Evolutionary conservation across 2,797 vertebrate species (phyloP), one percentile per base, ranked within the genome.

Genomic region (Luscinia luscinia): DNA sequence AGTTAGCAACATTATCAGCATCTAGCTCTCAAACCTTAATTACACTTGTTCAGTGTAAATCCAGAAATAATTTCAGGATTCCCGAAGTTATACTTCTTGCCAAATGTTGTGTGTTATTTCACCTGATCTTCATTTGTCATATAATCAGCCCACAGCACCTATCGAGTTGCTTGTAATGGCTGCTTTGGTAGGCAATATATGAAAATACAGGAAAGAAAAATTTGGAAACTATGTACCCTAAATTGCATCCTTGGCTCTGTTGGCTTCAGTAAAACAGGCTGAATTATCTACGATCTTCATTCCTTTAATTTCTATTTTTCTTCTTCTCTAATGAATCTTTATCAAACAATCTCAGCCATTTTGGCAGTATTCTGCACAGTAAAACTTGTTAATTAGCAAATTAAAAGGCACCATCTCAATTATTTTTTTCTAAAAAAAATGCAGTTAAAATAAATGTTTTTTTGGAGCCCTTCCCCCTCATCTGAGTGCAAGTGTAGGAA

Each of bases 131-230:
- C 23, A 67, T 81, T 91, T 93, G 32, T 30, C 70, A 32, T 23
- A 28, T 57, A 72, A 75, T 84, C 43, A 88, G 40, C 51, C n/a
- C 55, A 45, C 24, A 90, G 23, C 23, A 93, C 26, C 62, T 82
- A 48, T 19, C 0, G 0, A 58, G 23, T 76, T 90, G 24, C 40
- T 73, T 8, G 9, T 28, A 88, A 62, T 70, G 69, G 13, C 45
- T 76, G 43, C 63, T 93, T 91, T 55, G 73, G 67, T 32, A 89
- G 54, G 38, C 30, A 88, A 63, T 66, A 15, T 45, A 24, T 88
- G 74, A 93, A 91, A 93, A 90, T 30, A 88, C 17, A 58, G 46
- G 69, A 86, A 84, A 76, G 12, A 78, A 87, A 89, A 61, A 86
- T 48, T 23, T 73, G 57, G 58, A 92, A 94, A 85, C 43, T 63